These are phyloP conservation scores for Capitella teleta DNA, from an alignment of 1,140 invertebrate species.

Conservation along the genomic window DNA sequence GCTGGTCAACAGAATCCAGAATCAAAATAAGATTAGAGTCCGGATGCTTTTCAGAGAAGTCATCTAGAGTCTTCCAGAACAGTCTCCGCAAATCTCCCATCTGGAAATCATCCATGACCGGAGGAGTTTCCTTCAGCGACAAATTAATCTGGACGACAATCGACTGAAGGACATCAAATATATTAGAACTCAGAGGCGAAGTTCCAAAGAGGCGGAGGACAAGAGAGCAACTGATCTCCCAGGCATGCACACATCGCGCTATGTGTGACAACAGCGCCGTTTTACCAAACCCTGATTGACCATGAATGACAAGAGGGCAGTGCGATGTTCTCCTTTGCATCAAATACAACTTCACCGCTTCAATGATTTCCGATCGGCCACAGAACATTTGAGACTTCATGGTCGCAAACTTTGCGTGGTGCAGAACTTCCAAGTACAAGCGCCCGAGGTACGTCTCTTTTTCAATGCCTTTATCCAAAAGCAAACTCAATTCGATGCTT, in stretches of 20 bases:
- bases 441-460: too few relatives aligned
- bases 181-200: constrained; percentile 17
- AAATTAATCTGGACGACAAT: constrained; percentile 25
- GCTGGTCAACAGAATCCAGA: constrained; percentile 9
- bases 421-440: too few relatives aligned
- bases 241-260: constrained; percentile 17
- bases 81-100: constrained; percentile 19
- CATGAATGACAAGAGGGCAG: constrained; percentile 22
- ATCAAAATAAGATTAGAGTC: constrained; percentile 1
- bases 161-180: constrained; percentile 20
- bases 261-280: constrained; percentile 28
- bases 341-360: too few relatives aligned
- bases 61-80: constrained; percentile 19
- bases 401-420: too few relatives aligned
- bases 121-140: too few relatives aligned
- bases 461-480: too few relatives aligned
- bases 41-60: constrained; percentile 11
- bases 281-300: constrained; percentile 24
- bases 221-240: constrained; percentile 17
- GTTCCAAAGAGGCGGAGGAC: constrained; percentile 27
- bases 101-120: constrained; percentile 16
- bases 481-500: too few relatives aligned
- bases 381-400: too few relatives aligned
- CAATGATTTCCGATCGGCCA: too few relatives aligned
- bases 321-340: too few relatives aligned